A percentile compares a stretch with the other conserved stretches of the same genome.
Conservation (phyloP, 2,888 invertebrate genomes). For the Cheilosia scutellata region DNA sequence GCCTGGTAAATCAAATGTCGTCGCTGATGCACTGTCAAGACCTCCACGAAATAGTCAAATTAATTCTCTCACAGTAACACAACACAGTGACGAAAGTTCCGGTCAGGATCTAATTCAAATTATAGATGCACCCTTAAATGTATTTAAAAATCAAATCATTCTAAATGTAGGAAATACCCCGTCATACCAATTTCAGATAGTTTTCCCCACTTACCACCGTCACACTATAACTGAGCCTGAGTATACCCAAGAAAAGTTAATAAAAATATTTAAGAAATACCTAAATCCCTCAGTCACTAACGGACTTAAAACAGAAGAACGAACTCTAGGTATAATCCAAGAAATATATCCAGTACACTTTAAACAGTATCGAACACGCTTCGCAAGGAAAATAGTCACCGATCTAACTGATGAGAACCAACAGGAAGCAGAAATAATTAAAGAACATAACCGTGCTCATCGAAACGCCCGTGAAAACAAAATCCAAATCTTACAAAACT, state of each 20-base stretch:
- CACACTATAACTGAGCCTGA: no score
- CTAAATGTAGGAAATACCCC: no score
- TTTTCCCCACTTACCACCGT: no score
- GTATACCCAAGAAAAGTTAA: no score
- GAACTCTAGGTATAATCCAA: not conserved
- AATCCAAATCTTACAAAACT: not conserved
- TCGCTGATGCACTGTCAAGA: constrained; percentile 57
- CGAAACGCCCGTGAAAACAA: not conserved
- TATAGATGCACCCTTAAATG: no score
- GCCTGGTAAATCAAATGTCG: constrained; percentile 52
- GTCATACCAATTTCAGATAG: no score
- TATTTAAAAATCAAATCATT: no score
- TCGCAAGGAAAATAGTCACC: not conserved
- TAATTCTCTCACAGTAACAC: no score
- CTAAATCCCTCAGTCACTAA: constrained; percentile 39
- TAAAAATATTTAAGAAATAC: constrained; percentile 9
- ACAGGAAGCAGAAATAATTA: not conserved
- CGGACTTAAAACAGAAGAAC: constrained; percentile 24
- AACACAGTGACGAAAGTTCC: no score
- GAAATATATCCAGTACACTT: not conserved
- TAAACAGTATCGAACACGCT: not conserved
- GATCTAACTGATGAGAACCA: not conserved
- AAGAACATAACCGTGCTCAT: constrained; percentile 1
- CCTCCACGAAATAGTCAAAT: no score
- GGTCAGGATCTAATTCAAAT: no score